Conservation (phyloP, 2,113 vertebrate genomes). For the Sinocyclocheilus grahami region DNA sequence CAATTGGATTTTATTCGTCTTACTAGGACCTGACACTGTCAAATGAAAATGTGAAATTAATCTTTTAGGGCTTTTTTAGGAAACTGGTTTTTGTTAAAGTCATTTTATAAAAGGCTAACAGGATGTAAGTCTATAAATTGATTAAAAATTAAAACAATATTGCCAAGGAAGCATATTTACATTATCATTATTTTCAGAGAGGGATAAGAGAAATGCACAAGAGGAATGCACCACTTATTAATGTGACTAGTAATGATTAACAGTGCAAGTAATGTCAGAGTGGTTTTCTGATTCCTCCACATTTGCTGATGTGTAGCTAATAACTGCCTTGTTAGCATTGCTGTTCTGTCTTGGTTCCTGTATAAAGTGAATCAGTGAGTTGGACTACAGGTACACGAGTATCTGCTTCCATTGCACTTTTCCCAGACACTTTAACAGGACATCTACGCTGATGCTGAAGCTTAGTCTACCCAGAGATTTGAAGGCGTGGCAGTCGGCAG, state of each 20-base stretch:
- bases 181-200: neutral
- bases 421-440: conserved; percentile 15
- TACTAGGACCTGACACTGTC: conserved; percentile 15
- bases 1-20: conserved; percentile 48
- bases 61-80: neutral
- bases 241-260: neutral
- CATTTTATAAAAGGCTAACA: neutral
- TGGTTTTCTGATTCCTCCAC: neutral
- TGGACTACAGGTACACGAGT: neutral
- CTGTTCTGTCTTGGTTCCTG: neutral
- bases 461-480: conserved; percentile 60
- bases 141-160: neutral
- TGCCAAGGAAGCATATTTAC: neutral
- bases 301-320: conserved; percentile 18
- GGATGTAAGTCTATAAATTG: neutral
- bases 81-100: conserved; percentile 8
- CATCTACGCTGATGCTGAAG: conserved; percentile 23
- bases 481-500: conserved; percentile 63
- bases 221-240: neutral
- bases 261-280: neutral
- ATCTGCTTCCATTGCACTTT: conserved; percentile 33
- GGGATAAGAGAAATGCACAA: no score
- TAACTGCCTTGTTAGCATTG: conserved; percentile 28
- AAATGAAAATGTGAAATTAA: conserved; percentile 34
- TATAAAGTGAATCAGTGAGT: neutral